These are phyloP conservation scores for Orbicella faveolata DNA, from an alignment of 64 coral and sea anemone genomes.

Conservation along the genomic window DNA sequence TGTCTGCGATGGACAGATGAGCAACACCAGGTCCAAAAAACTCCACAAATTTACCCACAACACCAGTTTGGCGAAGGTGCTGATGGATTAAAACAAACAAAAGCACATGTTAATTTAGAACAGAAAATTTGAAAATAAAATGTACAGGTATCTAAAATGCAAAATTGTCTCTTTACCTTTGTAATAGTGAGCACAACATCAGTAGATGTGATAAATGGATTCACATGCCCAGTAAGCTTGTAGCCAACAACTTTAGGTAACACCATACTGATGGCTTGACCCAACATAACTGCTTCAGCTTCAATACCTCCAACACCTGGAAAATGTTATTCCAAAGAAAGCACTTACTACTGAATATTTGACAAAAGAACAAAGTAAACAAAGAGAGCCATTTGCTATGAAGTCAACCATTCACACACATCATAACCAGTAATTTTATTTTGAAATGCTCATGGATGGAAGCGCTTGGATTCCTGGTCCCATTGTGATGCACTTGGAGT, in stretches of 20 bases:
- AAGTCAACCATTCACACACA: too few species aligned
- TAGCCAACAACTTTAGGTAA: constrained; percentile 95
- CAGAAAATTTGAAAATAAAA: not conserved
- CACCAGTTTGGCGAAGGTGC: constrained; percentile 89
- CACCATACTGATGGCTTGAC: constrained; percentile 97
- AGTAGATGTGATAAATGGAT: constrained; percentile 82
- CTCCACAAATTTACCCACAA: constrained; percentile 97
- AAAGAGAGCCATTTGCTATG: too few species aligned
- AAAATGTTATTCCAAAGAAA: not conserved
- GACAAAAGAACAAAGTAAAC: too few species aligned
- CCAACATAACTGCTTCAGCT: constrained; percentile 96
- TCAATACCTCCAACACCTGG: constrained; percentile 99
- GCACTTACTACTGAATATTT: not conserved
- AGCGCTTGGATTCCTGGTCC: too few species aligned
- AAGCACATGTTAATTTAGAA: not conserved
- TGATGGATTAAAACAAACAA: not conserved
- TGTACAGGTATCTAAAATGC: too few species aligned
- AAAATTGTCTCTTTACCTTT: constrained; percentile 52
- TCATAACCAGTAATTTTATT: too few species aligned
- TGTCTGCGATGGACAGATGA: constrained; percentile 91
- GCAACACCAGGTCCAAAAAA: constrained; percentile 97
- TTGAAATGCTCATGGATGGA: too few species aligned
- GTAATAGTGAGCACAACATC: constrained; percentile 98
- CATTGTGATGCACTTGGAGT: too few species aligned
- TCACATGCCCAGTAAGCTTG: constrained; percentile 84